These are phyloP conservation scores for Pteruthius melanotis DNA, from an alignment of 2,113 vertebrate genomes.

Conservation along the genomic window DNA sequence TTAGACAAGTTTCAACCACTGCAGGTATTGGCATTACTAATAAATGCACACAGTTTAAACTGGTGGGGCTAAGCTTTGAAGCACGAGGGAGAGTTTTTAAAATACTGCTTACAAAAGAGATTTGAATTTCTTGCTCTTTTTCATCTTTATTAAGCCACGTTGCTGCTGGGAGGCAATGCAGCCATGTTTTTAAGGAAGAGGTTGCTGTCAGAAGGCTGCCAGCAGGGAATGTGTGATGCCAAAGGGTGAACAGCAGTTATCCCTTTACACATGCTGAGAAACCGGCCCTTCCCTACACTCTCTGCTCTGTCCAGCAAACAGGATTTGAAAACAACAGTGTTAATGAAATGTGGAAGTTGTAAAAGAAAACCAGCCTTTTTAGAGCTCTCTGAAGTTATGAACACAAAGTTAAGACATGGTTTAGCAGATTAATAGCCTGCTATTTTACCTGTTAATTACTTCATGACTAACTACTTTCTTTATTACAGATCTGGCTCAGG, in stretches of 20 bases:
- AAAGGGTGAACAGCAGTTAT: not conserved
- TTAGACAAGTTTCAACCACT: not conserved
- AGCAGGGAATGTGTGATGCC: not conserved
- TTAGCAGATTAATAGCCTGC: not conserved
- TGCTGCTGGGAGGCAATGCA: not conserved
- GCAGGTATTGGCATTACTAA: not conserved
- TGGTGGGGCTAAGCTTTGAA: not conserved
- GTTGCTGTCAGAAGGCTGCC: not conserved
- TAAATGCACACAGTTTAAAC: not conserved
- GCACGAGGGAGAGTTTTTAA: not conserved
- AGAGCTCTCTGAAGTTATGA: not conserved
- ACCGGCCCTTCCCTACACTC: not conserved
- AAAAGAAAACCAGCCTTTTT: not conserved
- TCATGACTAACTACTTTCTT: not conserved
- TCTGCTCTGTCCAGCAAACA: not conserved
- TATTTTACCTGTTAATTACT: not conserved
- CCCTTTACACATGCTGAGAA: not conserved
- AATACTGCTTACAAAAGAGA: not conserved
- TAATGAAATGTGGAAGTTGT: not conserved
- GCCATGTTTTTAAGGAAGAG: not conserved
- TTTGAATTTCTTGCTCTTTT: not conserved
- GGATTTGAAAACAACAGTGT: not conserved
- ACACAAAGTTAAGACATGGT: not conserved
- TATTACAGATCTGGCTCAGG: not conserved
- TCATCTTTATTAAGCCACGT: not conserved